These are phyloP conservation scores for Decapterus maruadsi DNA, from an alignment of 2,797 vertebrate species.

Conservation along the genomic window DNA sequence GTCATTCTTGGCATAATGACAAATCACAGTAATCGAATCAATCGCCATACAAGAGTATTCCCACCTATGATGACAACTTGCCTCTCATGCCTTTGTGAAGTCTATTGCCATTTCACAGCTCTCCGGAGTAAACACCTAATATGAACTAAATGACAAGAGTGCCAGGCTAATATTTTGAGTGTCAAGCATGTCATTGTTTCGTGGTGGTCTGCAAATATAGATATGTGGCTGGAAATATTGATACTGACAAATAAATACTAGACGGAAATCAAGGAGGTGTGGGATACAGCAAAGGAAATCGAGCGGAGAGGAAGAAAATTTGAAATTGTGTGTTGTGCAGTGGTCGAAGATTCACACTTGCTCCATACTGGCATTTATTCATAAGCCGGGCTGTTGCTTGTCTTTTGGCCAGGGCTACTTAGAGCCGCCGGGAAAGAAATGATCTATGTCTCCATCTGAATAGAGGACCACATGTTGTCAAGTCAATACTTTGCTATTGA, in stretches of 20 bases:
- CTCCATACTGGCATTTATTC: conserved; percentile 78
- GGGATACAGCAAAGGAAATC: neutral
- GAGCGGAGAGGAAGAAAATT: conserved; percentile 4
- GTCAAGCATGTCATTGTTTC: conserved; percentile 39
- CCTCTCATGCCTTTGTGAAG: conserved; percentile 59
- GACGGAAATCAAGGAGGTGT: conserved; percentile 26
- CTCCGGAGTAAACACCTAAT: conserved; percentile 50
- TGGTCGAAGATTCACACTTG: conserved; percentile 66
- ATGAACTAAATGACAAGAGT: conserved; percentile 36
- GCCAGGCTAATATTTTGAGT: conserved; percentile 37
- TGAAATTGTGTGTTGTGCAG: conserved; percentile 26
- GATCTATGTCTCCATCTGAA: conserved; percentile 76
- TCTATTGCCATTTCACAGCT: conserved; percentile 46
- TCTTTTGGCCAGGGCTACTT: conserved; percentile 77
- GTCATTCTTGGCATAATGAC: conserved; percentile 76
- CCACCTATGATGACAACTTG: conserved; percentile 43
- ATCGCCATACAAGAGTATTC: conserved; percentile 58
- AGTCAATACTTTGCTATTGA: conserved; percentile 81
- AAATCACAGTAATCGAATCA: conserved; percentile 76
- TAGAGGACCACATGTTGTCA: conserved; percentile 77
- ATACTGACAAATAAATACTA: conserved; percentile 12
- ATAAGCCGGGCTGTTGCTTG: conserved; percentile 81
- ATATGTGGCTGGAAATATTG: conserved; percentile 23
- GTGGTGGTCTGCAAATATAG: conserved; percentile 33
- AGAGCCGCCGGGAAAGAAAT: conserved; percentile 75